A percentile compares a stretch with the other conserved stretches of the same genome.
These are phyloP conservation scores for Potorous gilbertii DNA, from an alignment of 2,797 vertebrate genomes.

Conservation along the genomic window DNA sequence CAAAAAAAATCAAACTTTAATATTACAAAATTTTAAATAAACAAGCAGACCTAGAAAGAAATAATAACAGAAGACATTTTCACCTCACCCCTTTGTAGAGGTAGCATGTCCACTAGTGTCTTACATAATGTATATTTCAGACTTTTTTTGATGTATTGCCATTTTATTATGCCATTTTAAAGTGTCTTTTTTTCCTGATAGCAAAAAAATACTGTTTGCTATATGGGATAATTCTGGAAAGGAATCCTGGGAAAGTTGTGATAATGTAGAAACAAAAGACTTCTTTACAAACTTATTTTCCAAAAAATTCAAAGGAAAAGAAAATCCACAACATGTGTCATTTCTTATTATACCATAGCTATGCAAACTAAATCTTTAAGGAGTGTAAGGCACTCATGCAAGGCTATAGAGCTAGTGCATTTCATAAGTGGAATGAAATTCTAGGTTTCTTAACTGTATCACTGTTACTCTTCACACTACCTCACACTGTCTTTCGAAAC, in stretches of 20 bases:
- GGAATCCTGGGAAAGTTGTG: neutral
- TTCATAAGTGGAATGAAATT: neutral
- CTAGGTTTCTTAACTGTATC: neutral
- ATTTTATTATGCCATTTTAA: neutral
- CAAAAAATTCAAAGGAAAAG: neutral
- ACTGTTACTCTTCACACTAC: neutral
- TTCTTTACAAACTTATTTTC: neutral
- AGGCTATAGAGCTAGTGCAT: neutral
- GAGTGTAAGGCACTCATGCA: neutral
- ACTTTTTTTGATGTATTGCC: neutral
- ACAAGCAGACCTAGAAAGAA: neutral
- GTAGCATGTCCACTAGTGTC: neutral
- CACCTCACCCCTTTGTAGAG: neutral
- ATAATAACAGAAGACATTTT: neutral
- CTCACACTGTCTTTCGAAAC: neutral
- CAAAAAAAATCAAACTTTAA: neutral
- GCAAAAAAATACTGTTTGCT: neutral
- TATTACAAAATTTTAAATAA: neutral
- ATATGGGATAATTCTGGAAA: neutral
- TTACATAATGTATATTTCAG: neutral
- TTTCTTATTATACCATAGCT: neutral
- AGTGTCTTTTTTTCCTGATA: neutral
- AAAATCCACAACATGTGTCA: neutral
- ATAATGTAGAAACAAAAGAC: no score
- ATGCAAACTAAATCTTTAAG: neutral